These are phyloP conservation scores for Saguinus midas DNA, from an alignment of 2,113 vertebrate species.

Conservation along the genomic window DNA sequence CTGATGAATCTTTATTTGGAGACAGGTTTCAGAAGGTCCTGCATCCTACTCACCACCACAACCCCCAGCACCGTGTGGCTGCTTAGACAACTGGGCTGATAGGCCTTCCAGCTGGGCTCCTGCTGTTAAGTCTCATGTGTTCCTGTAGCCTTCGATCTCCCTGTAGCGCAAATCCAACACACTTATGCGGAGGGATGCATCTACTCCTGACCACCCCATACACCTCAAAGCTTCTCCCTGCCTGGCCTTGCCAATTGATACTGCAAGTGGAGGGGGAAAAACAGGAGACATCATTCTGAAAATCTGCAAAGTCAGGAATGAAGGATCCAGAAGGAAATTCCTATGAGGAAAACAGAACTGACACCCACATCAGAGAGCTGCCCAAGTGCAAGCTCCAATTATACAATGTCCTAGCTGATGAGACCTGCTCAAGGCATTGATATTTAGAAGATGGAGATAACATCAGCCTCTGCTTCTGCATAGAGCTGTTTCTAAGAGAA, in stretches of 20 bases:
- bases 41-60: not conserved
- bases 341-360: not conserved
- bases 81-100: not conserved
- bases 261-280: not conserved
- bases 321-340: not conserved
- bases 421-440: not conserved
- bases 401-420: not conserved
- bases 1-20: not conserved
- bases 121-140: not conserved
- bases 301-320: not conserved
- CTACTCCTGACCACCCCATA: not conserved
- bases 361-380: not conserved
- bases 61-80: not conserved
- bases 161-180: not conserved
- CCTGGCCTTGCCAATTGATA: not conserved
- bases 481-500: not conserved
- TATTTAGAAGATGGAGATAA: not conserved
- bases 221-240: not conserved
- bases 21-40: not conserved
- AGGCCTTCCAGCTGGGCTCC: not conserved
- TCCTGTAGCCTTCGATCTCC: not conserved
- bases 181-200: not conserved
- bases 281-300: not conserved
- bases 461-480: not conserved
- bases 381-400: not conserved